These are phyloP conservation scores for Pholis gunnellus DNA, from an alignment of 2,113 vertebrate species.

Conservation along the genomic window DNA sequence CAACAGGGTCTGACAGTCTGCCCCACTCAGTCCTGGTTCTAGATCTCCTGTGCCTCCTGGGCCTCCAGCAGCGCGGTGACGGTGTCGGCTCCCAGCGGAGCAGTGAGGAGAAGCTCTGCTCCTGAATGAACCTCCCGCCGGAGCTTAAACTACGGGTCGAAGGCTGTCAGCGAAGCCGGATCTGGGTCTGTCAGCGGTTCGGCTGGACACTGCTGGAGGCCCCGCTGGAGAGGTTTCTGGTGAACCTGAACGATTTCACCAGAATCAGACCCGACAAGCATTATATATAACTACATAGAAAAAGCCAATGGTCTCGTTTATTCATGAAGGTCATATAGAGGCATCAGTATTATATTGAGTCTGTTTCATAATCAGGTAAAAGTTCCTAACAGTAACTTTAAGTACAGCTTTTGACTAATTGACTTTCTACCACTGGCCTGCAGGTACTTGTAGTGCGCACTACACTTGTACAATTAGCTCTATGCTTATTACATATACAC, in stretches of 20 bases:
- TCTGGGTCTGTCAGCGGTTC: background rate
- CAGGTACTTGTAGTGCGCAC: no score
- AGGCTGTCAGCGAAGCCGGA: background rate
- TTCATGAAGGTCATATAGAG: background rate
- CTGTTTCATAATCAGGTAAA: background rate
- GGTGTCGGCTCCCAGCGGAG: no score
- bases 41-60: background rate
- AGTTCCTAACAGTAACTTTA: background rate
- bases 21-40: no score
- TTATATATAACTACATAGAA: background rate
- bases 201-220: no score
- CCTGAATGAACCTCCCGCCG: no score
- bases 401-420: background rate
- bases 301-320: background rate
- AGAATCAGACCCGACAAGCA: background rate
- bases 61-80: no score
- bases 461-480: background rate
- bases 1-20: no score
- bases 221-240: background rate
- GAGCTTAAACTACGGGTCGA: background rate
- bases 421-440: background rate
- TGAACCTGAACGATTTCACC: background rate
- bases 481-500: background rate
- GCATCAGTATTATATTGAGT: background rate
- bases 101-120: no score